Base-by-base conservation (phyloP, 2,113 vertebrate genomes). In the Benitochromis conjunctus region DNA sequence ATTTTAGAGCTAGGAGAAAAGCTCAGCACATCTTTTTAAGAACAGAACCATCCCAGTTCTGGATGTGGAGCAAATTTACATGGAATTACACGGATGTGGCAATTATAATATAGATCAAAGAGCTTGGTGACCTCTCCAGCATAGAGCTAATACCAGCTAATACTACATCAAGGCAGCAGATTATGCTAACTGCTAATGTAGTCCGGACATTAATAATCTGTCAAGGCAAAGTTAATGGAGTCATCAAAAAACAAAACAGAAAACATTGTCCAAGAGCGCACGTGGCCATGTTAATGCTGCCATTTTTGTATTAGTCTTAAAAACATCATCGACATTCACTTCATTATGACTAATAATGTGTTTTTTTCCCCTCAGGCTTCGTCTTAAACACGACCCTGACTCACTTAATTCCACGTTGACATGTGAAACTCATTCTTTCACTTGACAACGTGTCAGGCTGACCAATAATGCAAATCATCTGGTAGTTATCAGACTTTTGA, bases 131-230 rank as follows among this genome's bases (percentile, higher is more conserved):
- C 82, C 57, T 38, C 51, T 85, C 2, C 5, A 19, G 10, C n/a
- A 56, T n/a, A 69, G 51, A 78, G 1, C 48, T 84, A 79, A 76
- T 46, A 80, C 43, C 62, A 81, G 48, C 13, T 85, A 78, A 90
- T 77, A 36, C 2, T 79, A 41, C 14, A 66, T 43, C 51, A 80
- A 57, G 31, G 3, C 21, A 2, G 57, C 1, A 8, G 71, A 84
- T 82, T 82, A 54, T 9, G 21, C 43, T 88, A 86, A 90, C 60
- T 81, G 4, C 66, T 46, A 69, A 81, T 78, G 16, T 46, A 69
- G 62, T 7, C 48, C 48, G 19, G 38, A 31, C 24, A 66, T 79
- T 81, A 64, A 79, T 29, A 58, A 36, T 58, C 55, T 64, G 29
- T 64, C 8, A 53, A 18, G 6, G 38, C 8, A 14, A 51, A 85